phyloP scores from a whole-genome alignment of 2,888 invertebrate species.

The Drosophila helvetica region DNA sequence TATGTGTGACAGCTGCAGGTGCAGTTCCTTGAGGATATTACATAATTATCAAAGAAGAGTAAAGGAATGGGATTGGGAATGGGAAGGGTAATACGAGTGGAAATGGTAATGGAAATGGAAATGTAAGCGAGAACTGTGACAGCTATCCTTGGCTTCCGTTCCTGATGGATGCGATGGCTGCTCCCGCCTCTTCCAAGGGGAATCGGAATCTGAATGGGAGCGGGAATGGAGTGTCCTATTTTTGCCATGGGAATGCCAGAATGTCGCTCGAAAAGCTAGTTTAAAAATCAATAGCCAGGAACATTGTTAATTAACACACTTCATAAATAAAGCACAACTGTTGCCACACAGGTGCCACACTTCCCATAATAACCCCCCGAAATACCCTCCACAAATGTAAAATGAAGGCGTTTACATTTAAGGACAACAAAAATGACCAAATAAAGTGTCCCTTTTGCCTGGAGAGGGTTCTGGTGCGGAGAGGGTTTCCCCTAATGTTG shows the following conservation, averaged over 20 bases:
- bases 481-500: background rate
- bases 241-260: background rate
- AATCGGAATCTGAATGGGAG: background rate
- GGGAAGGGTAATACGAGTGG: background rate
- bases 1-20: conserved; percentile 40
- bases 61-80: conserved; percentile 4
- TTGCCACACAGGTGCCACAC: conserved; percentile 26
- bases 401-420: conserved; percentile 2
- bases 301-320: conserved; percentile 56
- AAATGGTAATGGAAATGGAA: background rate
- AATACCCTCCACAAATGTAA: background rate
- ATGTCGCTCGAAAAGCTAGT: background rate
- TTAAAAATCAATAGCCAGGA: conserved; percentile 17
- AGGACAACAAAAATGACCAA: conserved; percentile 4
- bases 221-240: background rate
- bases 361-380: conserved; percentile 19
- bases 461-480: too few species aligned
- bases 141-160: conserved; percentile 3
- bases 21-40: conserved; percentile 38
- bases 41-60: conserved; percentile 34
- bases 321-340: conserved; percentile 28
- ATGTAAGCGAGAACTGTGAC: conserved; percentile 2
- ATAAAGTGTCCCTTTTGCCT: background rate
- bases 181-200: background rate
- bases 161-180: conserved; percentile 4